Conservation (phyloP, 1,140 invertebrate species). For the Drosophila novamexicana region DNA sequence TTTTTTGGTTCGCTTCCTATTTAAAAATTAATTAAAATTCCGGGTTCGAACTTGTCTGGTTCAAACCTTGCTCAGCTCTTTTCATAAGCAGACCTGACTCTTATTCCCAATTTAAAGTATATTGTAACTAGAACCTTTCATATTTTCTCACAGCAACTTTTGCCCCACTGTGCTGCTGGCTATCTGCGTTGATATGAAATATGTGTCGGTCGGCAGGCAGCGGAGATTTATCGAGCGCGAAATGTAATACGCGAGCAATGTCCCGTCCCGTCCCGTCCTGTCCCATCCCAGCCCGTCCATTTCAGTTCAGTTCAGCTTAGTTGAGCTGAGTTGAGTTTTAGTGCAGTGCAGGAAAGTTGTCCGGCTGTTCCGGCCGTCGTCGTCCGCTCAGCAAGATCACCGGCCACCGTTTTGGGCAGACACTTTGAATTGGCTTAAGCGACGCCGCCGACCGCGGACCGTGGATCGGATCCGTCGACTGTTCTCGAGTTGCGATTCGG, state of each 20-base stretch:
- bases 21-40: no score
- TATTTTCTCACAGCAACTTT: background rate
- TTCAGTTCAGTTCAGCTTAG: conserved; percentile 19
- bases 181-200: conserved; percentile 83
- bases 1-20: no score
- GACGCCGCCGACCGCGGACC: conserved; percentile 52
- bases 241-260: conserved; percentile 77
- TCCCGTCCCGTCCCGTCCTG: conserved; percentile 19
- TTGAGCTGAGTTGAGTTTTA: conserved; percentile 19
- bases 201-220: conserved; percentile 79
- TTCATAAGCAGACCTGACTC: no score
- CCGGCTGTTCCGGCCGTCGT: background rate
- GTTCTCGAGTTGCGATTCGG: conserved; percentile 67
- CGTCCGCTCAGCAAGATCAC: conserved; percentile 25
- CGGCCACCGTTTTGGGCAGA: conserved; percentile 70
- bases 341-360: conserved; percentile 2
- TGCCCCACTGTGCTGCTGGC: conserved; percentile 47
- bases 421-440: conserved; percentile 78
- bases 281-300: background rate
- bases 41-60: no score
- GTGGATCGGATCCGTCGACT: conserved; percentile 16
- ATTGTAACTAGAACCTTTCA: no score
- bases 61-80: no score
- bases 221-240: conserved; percentile 83
- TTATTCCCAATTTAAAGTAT: no score